These are phyloP conservation scores for Hydractinia symbiolongicarpus DNA, from an alignment of 30 jellyfish, hydroid and myxozoan genomes.

Conservation along the genomic window DNA sequence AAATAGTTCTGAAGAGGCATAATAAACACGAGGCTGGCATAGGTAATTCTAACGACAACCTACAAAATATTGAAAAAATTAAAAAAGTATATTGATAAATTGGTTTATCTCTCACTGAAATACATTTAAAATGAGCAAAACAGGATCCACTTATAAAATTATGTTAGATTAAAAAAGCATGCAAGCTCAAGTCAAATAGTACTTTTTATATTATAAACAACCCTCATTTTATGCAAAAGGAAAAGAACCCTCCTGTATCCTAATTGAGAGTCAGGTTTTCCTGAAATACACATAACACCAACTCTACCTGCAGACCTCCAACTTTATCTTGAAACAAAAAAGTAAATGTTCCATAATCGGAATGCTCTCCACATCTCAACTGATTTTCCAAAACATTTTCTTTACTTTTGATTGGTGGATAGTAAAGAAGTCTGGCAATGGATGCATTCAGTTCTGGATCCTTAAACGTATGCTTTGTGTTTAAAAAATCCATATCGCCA, in stretches of 20 bases:
- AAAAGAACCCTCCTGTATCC: too few species aligned
- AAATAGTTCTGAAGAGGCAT: not conserved
- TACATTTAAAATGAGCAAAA: too few species aligned
- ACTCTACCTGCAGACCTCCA: constrained; percentile 37
- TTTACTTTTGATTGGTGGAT: constrained; percentile 15
- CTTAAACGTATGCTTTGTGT: not conserved
- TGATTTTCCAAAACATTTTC: constrained; percentile 7
- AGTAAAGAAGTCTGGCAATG: constrained; percentile 12
- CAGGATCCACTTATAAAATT: too few species aligned
- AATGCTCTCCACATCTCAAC: constrained; percentile 40
- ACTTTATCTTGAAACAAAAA: constrained; percentile 30
- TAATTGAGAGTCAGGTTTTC: too few species aligned
- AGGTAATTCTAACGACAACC: too few species aligned
- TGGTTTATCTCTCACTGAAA: too few species aligned
- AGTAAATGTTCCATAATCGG: constrained; percentile 38
- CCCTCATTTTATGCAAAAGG: too few species aligned
- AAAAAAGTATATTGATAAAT: too few species aligned
- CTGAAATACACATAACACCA: not conserved
- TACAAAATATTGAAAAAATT: too few species aligned
- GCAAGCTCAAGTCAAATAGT: too few species aligned
- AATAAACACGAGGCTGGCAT: not conserved
- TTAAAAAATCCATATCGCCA: constrained; percentile 19
- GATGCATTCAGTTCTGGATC: constrained; percentile 13
- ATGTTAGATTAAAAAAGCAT: too few species aligned
- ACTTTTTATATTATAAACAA: too few species aligned